A percentile compares a stretch with the other conserved stretches of the same genome.
Evolutionary conservation across 1,140 invertebrate species (phyloP).

Genomic region (Drosophila nasuta): DNA sequence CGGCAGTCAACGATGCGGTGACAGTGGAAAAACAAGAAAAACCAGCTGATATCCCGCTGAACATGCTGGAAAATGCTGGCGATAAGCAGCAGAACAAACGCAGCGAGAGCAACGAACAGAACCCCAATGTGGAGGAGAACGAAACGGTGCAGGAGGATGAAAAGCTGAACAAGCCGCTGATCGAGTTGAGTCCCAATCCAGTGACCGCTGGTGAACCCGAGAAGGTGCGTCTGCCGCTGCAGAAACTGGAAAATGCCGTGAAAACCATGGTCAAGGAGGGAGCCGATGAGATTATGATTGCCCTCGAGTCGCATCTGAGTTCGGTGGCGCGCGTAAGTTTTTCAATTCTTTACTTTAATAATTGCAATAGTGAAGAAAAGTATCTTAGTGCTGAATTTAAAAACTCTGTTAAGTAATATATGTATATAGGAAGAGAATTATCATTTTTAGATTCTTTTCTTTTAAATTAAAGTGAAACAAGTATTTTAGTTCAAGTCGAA

Average conservation of each 20-base stretch:
- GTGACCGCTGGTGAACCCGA: slow-evolving; percentile 77
- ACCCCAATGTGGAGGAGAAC: slow-evolving; percentile 78
- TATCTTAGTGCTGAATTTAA: too few species aligned
- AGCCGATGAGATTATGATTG: slow-evolving; percentile 87
- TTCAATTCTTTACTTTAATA: too few species aligned
- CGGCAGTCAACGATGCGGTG: slow-evolving; percentile 28
- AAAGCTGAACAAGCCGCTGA: slow-evolving; percentile 66
- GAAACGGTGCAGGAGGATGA: slow-evolving; percentile 84
- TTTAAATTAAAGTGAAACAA: too few species aligned
- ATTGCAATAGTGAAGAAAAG: too few species aligned
- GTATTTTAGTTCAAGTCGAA: too few species aligned
- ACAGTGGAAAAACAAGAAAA: slow-evolving; percentile 79
- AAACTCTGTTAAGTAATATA: too few species aligned
- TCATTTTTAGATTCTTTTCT: too few species aligned
- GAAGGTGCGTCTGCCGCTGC: slow-evolving; percentile 84
- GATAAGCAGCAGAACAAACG: slow-evolving; percentile 74
- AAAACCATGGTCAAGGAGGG: slow-evolving; percentile 85
- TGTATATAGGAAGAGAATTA: too few species aligned
- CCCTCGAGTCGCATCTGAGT: slow-evolving; percentile 86
- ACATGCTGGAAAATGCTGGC: slow-evolving; percentile 59
- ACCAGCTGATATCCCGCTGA: slow-evolving; percentile 51
- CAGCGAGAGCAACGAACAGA: slow-evolving; percentile 58
- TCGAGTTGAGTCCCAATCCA: slow-evolving; percentile 9
- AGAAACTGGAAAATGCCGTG: slow-evolving; percentile 85
- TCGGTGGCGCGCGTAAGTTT: slow-evolving; percentile 68